Evolutionary conservation across 2,888 invertebrate genomes (phyloP).

Genomic region (Cosmopolites sordidus): DNA sequence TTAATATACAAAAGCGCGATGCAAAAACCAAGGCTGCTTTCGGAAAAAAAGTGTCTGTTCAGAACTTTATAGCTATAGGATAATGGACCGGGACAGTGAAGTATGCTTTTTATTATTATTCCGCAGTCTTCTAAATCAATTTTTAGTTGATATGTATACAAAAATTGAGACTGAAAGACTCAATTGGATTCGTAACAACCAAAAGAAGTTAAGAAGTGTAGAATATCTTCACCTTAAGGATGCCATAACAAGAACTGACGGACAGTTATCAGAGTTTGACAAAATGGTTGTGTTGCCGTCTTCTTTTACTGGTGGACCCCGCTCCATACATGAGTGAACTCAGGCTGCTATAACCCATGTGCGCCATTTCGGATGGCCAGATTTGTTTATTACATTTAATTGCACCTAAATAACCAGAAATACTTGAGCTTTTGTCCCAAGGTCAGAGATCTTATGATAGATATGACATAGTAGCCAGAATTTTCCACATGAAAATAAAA

Average conservation of each 20-base stretch:
- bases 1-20: conserved; percentile 8
- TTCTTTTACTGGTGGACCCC: conserved; percentile 35
- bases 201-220: conserved; percentile 37
- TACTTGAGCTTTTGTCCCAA: neutral
- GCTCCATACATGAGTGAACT: conserved; percentile 37
- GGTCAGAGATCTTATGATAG: conserved; percentile 3
- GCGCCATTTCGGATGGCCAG: conserved; percentile 19
- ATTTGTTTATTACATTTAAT: conserved; percentile 17
- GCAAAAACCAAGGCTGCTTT: neutral
- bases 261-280: conserved; percentile 23
- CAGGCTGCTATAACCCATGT: conserved; percentile 41
- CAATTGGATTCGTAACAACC: conserved; percentile 36
- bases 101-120: conserved; percentile 35
- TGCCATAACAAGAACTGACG: conserved; percentile 33
- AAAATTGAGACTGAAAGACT: conserved; percentile 44
- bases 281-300: conserved; percentile 34
- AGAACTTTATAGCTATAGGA: conserved; percentile 11
- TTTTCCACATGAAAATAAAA: conserved; percentile 14
- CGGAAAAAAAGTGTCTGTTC: conserved; percentile 10
- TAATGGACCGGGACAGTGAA: conserved; percentile 35
- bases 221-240: conserved; percentile 42
- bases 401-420: conserved; percentile 13
- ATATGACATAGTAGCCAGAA: conserved; percentile 15
- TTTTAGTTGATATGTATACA: conserved; percentile 43
- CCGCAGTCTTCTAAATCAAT: conserved; percentile 39